Evolutionary conservation across 2,888 invertebrate species (phyloP), one percentile per base, ranked within the genome.

Genomic region (Eueremaeus valkanovi): DNA sequence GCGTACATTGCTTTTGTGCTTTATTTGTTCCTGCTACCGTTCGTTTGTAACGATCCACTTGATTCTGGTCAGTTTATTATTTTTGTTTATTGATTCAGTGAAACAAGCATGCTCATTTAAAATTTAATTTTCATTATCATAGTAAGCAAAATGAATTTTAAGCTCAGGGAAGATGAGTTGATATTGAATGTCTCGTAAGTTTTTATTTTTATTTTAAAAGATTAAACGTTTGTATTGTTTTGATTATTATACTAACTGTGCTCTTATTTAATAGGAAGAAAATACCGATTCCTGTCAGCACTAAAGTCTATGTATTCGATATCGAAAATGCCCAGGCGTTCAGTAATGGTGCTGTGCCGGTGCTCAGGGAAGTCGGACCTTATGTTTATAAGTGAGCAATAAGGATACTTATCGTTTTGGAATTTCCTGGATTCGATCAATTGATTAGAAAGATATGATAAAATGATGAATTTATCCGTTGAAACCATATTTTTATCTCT

Each of bases 311-410:
- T 21, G 11, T 66, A 6, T 66, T 66, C 18, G 21, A 36, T 5
- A 33, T 66, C 8, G 13, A 36, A 21, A 66, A 66, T 21, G 36
- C 66, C 9, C 21, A 66, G 5, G 36, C 5, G 40, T 66, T 66
- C 21, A 6, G n/a, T 11, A 66, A 31, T 13, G 66, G 66, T 8
- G 66, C 36, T 6, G 24, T 36, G 6, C 66, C 66, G 1, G 9
- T 2, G 31, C 11, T 66, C 21, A 66, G 18, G n/a, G 66, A 66
- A 18, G 11, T 36, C 1, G 66, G 66, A 36, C 66, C 66, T 24
- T 66, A 66, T 36, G 66, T 66, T 40, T 66, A 66, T 18, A 66
- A 66, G 66, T 66, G n/a, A 31, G n/a, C 21, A 21, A 58, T 8
- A 68, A 68, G 8, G 27, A n/a, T 8, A 33, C 18, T 31, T 21